Evolutionary conservation across 2,797 vertebrate genomes (phyloP), one percentile per base, ranked within the genome.

Genomic region (Fundulus diaphanus): DNA sequence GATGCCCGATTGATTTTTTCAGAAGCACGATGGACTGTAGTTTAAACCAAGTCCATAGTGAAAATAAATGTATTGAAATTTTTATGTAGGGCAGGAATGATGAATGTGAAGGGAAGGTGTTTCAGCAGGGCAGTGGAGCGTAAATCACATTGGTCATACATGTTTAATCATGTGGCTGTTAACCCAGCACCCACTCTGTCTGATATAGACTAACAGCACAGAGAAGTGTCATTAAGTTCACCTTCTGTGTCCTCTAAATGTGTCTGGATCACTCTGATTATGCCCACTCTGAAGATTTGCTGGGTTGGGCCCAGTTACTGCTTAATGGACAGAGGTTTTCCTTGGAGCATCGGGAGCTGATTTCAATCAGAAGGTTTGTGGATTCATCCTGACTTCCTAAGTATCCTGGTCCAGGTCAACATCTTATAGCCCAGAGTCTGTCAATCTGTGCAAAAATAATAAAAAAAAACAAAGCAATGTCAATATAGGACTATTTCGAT

Each of bases 121-220:
- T 72, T 70, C 40, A 31, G 63, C 69, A 68, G 71, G 44, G 61
- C 78, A 78, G 66, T 52, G 75, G 73, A 85, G 84, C 66, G 61
- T 70, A n/a, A 82, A 71, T 77, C 80, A 81, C 83, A 87, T 88
- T 89, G 87, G 77, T 76, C 78, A 72, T 76, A 57, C 76, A 74
- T 85, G 76, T 82, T 78, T 85, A 84, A 85, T 78, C 73, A 74
- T 76, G 71, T 37, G 69, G 56, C 73, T 83, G 44, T 66, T 73
- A 57, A 78, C 48, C 59, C 63, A 71, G 78, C 68, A 79, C 73
- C 61, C 40, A 31, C 68, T 65, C 57, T 73, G 51, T 73, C 57
- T 59, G 67, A 59, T 40, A 42, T 72, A 66, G 37, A 40, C 18
- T 27, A 69, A 42, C 65, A 15, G 61, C 46, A 68, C 48, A 59